Conservation (phyloP, 2,113 vertebrate genomes). For the Hydropotes inermis region DNA sequence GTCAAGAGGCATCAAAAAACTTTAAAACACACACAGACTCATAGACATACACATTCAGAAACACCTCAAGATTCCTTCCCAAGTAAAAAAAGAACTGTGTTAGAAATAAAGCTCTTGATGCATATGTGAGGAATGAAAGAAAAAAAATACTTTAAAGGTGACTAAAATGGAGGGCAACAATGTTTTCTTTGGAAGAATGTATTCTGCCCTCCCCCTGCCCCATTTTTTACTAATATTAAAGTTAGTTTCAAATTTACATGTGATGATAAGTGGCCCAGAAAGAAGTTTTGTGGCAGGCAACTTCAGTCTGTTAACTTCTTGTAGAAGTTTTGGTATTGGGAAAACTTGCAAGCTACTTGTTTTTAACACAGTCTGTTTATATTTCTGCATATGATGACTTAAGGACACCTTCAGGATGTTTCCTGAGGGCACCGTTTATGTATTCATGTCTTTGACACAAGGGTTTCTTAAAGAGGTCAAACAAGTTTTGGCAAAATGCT, state of each 20-base stretch:
- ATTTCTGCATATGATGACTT: not conserved
- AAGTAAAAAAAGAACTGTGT: not conserved
- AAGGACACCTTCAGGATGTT: not conserved
- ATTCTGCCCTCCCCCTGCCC: not conserved
- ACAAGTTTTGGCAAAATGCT: not conserved
- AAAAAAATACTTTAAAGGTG: not conserved
- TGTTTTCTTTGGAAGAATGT: not conserved
- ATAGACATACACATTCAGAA: not conserved
- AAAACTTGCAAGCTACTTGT: not conserved
- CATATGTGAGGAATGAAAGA: not conserved
- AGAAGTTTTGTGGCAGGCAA: not conserved
- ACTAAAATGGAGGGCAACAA: not conserved
- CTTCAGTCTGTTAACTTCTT: not conserved
- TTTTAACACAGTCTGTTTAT: not conserved
- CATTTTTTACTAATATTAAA: not conserved
- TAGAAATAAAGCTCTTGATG: not conserved
- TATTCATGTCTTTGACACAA: not conserved
- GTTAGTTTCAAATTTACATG: not conserved
- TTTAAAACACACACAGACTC: not conserved
- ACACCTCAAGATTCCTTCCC: not conserved
- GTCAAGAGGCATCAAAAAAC: not conserved
- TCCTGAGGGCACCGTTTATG: not conserved
- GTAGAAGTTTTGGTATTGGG: not conserved
- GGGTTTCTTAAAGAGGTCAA: not conserved
- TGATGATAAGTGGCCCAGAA: not conserved